These are phyloP conservation scores for Ursus arctos DNA, from an alignment of 2,113 vertebrate species.

Conservation along the genomic window DNA sequence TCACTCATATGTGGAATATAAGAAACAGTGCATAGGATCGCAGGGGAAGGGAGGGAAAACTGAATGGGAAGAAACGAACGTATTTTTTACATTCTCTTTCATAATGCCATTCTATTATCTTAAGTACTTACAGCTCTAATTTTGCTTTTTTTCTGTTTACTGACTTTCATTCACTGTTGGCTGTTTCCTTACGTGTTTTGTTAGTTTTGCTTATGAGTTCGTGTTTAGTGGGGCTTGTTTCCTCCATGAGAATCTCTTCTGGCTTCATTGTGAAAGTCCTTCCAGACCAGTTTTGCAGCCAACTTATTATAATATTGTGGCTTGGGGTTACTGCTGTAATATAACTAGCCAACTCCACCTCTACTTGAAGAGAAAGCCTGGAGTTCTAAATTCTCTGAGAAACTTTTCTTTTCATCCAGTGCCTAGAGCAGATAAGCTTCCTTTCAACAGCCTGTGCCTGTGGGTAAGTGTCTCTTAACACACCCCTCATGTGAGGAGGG, in stretches of 20 bases:
- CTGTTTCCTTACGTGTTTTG: neutral
- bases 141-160: neutral
- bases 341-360: neutral
- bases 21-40: neutral
- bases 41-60: neutral
- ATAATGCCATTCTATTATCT: neutral
- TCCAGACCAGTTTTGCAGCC: neutral
- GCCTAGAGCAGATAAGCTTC: neutral
- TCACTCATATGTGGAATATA: neutral
- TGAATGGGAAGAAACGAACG: neutral
- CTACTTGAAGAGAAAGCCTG: neutral
- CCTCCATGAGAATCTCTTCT: neutral
- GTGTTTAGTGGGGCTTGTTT: neutral
- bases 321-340: neutral
- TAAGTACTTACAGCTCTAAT: neutral
- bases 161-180: neutral
- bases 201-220: neutral
- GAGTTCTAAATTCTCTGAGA: neutral
- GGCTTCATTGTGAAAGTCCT: slow-evolving; percentile 30
- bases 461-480: neutral
- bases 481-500: neutral
- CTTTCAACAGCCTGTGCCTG: neutral
- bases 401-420: neutral
- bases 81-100: neutral
- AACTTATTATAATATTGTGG: neutral